These are phyloP conservation scores for Orestias chungarensis DNA, from an alignment of 2,797 vertebrate genomes.

Conservation along the genomic window DNA sequence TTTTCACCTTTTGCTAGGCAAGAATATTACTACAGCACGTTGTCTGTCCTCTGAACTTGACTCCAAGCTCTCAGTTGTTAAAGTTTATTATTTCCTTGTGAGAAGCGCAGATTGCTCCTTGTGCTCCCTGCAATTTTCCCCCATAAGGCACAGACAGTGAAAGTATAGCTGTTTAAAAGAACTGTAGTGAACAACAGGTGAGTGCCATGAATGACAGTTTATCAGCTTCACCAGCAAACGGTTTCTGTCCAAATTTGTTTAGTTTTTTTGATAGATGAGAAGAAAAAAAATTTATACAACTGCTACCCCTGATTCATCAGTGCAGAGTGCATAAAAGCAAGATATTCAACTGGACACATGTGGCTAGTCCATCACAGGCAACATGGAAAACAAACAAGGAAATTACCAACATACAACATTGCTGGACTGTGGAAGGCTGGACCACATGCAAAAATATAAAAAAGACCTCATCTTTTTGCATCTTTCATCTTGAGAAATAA, in stretches of 20 bases:
- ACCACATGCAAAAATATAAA: background rate
- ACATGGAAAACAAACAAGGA: background rate
- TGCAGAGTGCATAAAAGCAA: background rate
- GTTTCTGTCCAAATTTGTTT: background rate
- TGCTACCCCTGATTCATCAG: background rate
- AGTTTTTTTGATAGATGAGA: no score
- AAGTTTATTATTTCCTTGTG: slow-evolving; percentile 9
- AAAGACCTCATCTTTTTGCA: no score
- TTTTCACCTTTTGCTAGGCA: background rate
- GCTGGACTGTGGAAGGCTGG: background rate
- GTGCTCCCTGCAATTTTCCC: background rate
- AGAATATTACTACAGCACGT: background rate
- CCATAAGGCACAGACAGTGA: background rate
- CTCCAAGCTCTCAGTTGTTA: background rate
- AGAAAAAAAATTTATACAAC: background rate
- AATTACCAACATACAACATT: background rate
- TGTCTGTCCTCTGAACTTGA: slow-evolving; percentile 2
- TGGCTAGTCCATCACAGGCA: background rate
- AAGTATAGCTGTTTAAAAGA: slow-evolving; percentile 1
- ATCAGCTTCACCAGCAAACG: background rate
- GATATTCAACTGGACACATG: background rate
- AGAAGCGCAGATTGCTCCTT: slow-evolving; percentile 7
- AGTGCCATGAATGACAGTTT: background rate
- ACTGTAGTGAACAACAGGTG: background rate
- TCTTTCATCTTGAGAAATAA: no score